Percentiles rank a stretch among this genome's conserved stretches.
Conservation (phyloP, 2,797 vertebrate species). For the Gadopsis marmoratus region DNA sequence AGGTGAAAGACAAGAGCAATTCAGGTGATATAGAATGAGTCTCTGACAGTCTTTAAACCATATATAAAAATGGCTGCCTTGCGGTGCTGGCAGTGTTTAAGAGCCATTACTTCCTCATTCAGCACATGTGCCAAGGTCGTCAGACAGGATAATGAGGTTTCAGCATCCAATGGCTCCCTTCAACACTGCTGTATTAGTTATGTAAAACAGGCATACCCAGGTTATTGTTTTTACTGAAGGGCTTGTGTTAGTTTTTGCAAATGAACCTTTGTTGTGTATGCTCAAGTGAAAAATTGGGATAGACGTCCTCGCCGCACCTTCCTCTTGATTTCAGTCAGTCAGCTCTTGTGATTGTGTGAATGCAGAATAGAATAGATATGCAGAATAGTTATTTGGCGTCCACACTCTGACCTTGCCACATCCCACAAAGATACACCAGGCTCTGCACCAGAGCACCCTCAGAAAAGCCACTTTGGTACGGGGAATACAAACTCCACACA, state of each 20-base stretch:
- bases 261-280: slow-evolving; percentile 57
- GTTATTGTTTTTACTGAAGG: slow-evolving; percentile 70
- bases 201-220: slow-evolving; percentile 71
- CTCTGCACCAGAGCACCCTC: no score
- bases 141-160: slow-evolving; percentile 80
- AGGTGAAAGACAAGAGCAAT: slow-evolving; percentile 40
- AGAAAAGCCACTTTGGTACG: no score
- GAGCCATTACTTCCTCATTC: slow-evolving; percentile 74
- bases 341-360: not conserved
- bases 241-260: slow-evolving; percentile 69
- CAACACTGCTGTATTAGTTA: slow-evolving; percentile 75
- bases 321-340: not conserved
- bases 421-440: not conserved
- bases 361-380: not conserved
- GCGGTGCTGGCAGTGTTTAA: slow-evolving; percentile 50
- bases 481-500: no score
- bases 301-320: not conserved
- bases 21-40: slow-evolving; percentile 23
- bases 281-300: slow-evolving; percentile 9
- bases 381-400: slow-evolving; percentile 4
- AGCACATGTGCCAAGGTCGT: slow-evolving; percentile 78
- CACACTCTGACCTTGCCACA: slow-evolving; percentile 4
- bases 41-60: slow-evolving; percentile 55
- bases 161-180: slow-evolving; percentile 70
- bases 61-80: slow-evolving; percentile 48